phyloP scores from a whole-genome alignment of 2,113 vertebrate genomes.

The Cephalophus harveyi region DNA sequence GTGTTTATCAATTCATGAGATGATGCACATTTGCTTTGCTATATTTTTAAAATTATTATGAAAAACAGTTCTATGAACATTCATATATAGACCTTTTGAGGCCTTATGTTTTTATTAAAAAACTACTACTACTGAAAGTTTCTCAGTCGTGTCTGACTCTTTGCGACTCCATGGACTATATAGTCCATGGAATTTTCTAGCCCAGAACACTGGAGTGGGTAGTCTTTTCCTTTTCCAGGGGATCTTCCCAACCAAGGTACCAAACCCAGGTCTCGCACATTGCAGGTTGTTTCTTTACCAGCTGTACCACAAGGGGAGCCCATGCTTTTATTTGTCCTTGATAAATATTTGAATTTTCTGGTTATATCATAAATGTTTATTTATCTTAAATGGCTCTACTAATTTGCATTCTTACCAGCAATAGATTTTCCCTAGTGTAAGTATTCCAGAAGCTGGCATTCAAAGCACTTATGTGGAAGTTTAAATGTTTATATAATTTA shows the following conservation, averaged over 20 bases:
- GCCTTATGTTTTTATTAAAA: neutral
- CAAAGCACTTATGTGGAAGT: neutral
- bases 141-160: neutral
- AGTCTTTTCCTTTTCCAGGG: neutral
- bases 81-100: neutral
- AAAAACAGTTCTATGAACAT: neutral
- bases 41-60: neutral
- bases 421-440: neutral
- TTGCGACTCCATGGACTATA: neutral
- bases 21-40: neutral
- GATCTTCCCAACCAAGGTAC: neutral
- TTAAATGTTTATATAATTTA: neutral
- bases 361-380: neutral
- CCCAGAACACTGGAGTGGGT: neutral
- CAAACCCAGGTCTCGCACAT: accelerated
- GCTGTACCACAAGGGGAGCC: neutral
- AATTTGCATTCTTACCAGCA: neutral
- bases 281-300: neutral
- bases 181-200: neutral
- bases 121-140: neutral
- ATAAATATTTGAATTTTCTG: neutral
- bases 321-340: neutral
- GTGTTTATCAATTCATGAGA: neutral
- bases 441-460: neutral
- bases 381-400: neutral